phyloP scores from a whole-genome alignment of 2,797 vertebrate species.

The Ambastaia sidthimunki region DNA sequence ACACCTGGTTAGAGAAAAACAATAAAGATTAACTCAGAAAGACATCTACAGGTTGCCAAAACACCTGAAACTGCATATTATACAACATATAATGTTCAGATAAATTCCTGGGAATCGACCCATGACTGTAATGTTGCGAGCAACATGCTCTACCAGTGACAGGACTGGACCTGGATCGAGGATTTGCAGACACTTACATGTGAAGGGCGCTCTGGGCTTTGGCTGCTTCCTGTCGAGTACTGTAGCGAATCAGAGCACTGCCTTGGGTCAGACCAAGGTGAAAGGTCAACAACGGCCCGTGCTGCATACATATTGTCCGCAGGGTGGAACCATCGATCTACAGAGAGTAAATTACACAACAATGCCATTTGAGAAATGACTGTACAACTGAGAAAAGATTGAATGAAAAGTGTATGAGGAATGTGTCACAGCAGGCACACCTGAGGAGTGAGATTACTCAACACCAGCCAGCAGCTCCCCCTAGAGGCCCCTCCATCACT shows the following conservation, averaged over 20 bases:
- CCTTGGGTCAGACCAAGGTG: slow-evolving; percentile 93
- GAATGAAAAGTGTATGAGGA: not conserved
- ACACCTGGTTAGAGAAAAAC: slow-evolving; percentile 76
- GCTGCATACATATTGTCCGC: slow-evolving; percentile 94
- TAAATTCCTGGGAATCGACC: not conserved
- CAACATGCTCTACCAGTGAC: not conserved
- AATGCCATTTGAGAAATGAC: not conserved
- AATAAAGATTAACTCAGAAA: not conserved
- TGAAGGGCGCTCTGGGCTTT: slow-evolving; percentile 93
- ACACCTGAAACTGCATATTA: too few relatives aligned
- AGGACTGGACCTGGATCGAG: not conserved
- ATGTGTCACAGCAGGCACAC: slow-evolving; percentile 64
- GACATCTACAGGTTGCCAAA: too few relatives aligned
- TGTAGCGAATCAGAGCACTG: slow-evolving; percentile 93
- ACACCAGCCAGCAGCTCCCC: slow-evolving; percentile 91
- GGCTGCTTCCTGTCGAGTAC: slow-evolving; percentile 91
- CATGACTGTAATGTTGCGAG: not conserved
- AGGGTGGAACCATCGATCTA: slow-evolving; percentile 92
- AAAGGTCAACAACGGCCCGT: slow-evolving; percentile 93
- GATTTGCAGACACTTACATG: slow-evolving; percentile 74
- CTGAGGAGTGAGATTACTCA: slow-evolving; percentile 94
- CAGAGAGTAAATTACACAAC: not conserved
- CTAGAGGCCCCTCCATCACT: slow-evolving; percentile 87
- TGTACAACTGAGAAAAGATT: not conserved
- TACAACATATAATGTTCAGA: too few relatives aligned